Base-by-base conservation (phyloP, 2,797 vertebrate species). In the Sebastes melanostomus region DNA sequence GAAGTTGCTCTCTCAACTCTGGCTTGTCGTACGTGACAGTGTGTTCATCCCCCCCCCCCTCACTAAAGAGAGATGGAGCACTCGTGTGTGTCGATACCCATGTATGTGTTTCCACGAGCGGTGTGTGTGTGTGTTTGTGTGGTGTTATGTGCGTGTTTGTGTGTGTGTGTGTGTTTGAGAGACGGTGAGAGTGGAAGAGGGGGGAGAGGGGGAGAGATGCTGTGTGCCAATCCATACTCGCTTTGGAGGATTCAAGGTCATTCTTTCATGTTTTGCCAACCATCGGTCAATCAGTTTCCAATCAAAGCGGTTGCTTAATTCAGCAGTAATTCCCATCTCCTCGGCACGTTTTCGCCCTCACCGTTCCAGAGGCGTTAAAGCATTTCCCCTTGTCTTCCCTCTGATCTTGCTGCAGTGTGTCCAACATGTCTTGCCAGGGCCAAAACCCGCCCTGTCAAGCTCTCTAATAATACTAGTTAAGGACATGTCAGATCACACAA, bases 241-340 rank as follows among this genome's bases (percentile, higher is more conserved):
- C 93, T 88, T 93, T 93, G 89, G 92, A 93, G 93, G 86, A 94
- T 94, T 94, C 94, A 95, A 95, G 94, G 94, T 94, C 92, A 92
- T 92, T 86, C 94, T 95, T 95, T 96, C 92, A 96, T 95, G 95
- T 95, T 92, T 91, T 94, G 94, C 96, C 95, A 96, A 93, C 89
- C 88, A 77, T 89, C 90, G 87, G 92, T 92, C 94, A 93, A 95
- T 95, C 94, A 93, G 86, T 91, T 94, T 89, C 89, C 93, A 94
- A 95, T 95, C 93, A 95, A 95, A 95, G 93, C 71, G 88, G 83
- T 46, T 87, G 91, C 91, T 93, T 95, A 95, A 95, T 95, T 96
- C 93, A 92, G 90, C 90, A 91, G 84, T 94, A 94, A 95, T 95
- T 94, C 91, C 90, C 91, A 88, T 87, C 89, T 90, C 92, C 83